phyloP scores from a whole-genome alignment of 2,113 vertebrate genomes.

The Rhagologus leucostigma region DNA sequence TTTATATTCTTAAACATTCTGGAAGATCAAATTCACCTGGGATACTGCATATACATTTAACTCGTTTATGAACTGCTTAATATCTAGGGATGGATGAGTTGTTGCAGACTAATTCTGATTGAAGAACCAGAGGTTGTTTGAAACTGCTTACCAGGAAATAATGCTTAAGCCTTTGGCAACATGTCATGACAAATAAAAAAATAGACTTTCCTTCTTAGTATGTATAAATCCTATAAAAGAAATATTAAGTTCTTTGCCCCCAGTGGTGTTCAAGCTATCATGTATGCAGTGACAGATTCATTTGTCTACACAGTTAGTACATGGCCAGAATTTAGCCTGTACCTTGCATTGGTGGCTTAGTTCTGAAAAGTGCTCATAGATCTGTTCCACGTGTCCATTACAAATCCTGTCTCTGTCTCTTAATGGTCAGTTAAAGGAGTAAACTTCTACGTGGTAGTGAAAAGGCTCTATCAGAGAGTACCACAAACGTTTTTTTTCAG shows the following conservation, averaged over 20 bases:
- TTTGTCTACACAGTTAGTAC: neutral
- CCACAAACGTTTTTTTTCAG: neutral
- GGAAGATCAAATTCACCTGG: neutral
- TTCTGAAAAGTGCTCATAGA: neutral
- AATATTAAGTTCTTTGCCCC: neutral
- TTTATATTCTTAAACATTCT: neutral
- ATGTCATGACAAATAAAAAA: conserved; percentile 11
- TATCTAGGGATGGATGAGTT: neutral
- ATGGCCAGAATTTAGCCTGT: neutral
- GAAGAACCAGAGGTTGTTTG: neutral
- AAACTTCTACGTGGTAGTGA: neutral
- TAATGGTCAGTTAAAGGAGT: neutral
- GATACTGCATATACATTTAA: neutral
- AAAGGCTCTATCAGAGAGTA: neutral
- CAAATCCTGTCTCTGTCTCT: neutral
- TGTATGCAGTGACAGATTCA: neutral
- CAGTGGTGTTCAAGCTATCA: neutral
- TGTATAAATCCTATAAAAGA: neutral
- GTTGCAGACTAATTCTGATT: neutral
- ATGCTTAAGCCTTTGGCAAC: conserved; percentile 3
- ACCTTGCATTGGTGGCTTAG: neutral
- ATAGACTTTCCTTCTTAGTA: neutral
- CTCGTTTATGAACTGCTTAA: neutral
- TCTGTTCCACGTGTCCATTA: neutral
- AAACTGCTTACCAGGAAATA: neutral